phyloP scores from a whole-genome alignment of 1,140 invertebrate species.

The Acromyrmex heyeri region DNA sequence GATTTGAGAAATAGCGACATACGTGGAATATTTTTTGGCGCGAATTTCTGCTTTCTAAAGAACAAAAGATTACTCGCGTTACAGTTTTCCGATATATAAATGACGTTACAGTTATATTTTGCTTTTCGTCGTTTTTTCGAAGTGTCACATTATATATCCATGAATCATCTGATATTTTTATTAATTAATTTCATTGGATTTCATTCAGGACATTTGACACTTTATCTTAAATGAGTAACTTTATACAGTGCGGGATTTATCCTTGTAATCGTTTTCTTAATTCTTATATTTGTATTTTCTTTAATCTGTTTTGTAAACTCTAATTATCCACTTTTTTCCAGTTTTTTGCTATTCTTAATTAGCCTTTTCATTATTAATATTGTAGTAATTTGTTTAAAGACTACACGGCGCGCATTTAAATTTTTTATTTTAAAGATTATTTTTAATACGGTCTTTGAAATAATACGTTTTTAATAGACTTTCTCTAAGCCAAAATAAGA shows the following conservation, averaged over 20 bases:
- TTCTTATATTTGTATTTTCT: neutral
- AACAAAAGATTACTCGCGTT: neutral
- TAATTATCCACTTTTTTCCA: neutral
- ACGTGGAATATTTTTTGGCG: neutral
- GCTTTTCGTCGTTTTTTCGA: neutral
- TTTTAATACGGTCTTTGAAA: conserved; percentile 21
- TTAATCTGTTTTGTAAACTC: neutral
- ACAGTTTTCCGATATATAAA: neutral
- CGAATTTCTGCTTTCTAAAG: neutral
- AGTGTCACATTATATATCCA: neutral
- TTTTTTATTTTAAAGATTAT: conserved; percentile 18
- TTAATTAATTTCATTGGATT: neutral
- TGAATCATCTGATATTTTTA: neutral
- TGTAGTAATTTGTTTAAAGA: conserved; percentile 57
- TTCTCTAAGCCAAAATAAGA: conserved; percentile 68
- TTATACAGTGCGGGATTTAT: neutral
- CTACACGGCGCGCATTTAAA: neutral
- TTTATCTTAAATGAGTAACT: neutral
- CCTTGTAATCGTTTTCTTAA: neutral
- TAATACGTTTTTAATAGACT: conserved; percentile 47
- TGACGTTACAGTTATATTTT: neutral
- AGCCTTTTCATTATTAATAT: conserved; percentile 59
- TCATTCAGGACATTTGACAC: neutral
- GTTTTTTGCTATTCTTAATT: conserved; percentile 29
- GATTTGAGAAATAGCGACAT: neutral